Base-by-base conservation (phyloP, 1,140 invertebrate genomes). In the Macrosteles quadrilineatus region DNA sequence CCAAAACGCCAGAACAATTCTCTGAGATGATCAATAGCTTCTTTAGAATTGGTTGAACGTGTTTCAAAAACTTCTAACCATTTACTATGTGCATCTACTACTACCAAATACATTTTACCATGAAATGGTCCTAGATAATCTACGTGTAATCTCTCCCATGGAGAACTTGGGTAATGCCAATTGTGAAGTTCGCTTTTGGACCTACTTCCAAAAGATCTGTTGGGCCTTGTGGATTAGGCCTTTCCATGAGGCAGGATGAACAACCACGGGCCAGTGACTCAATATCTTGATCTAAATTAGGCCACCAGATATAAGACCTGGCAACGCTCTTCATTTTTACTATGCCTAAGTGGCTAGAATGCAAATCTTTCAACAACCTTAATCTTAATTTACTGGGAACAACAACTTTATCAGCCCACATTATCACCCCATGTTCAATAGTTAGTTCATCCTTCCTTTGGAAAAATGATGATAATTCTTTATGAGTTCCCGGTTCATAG, bases 61-160 rank as follows among this genome's bases (percentile, higher is more conserved):
- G 30, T 62, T 25, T 62, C 36, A 47, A 67, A 62, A 12, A 62
- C 36, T 47, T 67, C 65, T 4, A 67, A 6, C 65, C 65, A 67
- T 23, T 67, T 67, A 23, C n/a, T 23, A 67, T 67, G 36, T 19
- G 65, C 65, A 67, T 67, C 65, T 21, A 67, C 40, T 27, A 67
- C 47, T 30, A 67, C n/a, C 11, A 67, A 27, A 50, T 45, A 67
- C 32, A 45, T 67, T 45, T 67, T 45, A 1, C 25, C 25, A 2
- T 45, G 3, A 27, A 67, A 45, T 45, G 65, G 65, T 23, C 65
- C 32, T 11, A 67, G 17, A 23, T 40, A 67, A 50, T 67, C 65
- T 2, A 45, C 1, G 47, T 67, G 65, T 27, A 67, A 29, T 12
- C 65, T 14, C 21, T 43, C 31, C 14, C 65, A 67, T 1, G 65